Evolutionary conservation across 2,113 vertebrate genomes (phyloP), one percentile per base, ranked within the genome.

Genomic region (Himantopus leucocephalus): DNA sequence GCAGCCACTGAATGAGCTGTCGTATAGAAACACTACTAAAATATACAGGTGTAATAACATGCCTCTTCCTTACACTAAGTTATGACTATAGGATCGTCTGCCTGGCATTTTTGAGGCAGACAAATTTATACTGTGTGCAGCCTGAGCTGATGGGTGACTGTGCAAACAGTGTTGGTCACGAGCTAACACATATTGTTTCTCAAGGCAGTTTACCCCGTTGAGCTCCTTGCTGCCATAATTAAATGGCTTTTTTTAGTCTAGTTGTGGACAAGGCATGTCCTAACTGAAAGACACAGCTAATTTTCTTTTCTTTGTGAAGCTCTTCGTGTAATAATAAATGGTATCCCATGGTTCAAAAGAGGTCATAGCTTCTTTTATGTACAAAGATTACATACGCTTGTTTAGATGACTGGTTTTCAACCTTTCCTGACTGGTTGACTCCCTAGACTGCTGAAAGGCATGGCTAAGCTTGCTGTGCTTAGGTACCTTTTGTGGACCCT

Each of bases 291-390:
- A 89, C 45, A 70, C n/a, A 77, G 76, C 64, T 94, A 70, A 94
- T 96, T 96, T 96, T 96, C 32, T 81, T 89, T 86, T 39, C 84
- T 91, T 92, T 85, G 66, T 82, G 73, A 79, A 68, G 56, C 30
- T 72, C 53, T 88, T 86, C 35, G 79, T 88, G 45, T 68, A 70
- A 85, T 85, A 87, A 76, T 92, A 66, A 58, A 62, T 91, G 39
- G 47, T 52, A 68, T 85, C 66, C 64, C 18, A 8, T 78, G 59
- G 71, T 90, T 94, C 66, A 94, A 79, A 90, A 73, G 88, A 96
- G 48, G 66, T 95, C 74, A 85, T 62, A 72, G 74, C 30, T 83
- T 91, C 93, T 94, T 95, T 95, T 91, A 87, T 89, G 29, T 63
- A 34, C 47, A 43, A 63, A 96, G 71, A 80, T 83, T 94, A 92